Conservation (phyloP, 2,797 vertebrate species). For the Coendou prehensilis region DNA sequence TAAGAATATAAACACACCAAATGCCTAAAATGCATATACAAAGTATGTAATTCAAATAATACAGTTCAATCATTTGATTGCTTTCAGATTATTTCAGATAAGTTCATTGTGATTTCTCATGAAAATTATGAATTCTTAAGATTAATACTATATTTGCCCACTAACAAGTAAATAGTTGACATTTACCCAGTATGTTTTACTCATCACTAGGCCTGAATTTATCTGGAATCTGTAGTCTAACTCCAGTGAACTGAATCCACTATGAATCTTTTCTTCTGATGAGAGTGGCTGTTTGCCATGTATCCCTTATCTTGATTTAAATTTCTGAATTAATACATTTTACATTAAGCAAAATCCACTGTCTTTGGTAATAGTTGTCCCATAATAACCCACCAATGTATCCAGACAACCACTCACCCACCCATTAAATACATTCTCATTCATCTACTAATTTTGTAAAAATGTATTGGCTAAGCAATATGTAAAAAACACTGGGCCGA, state of each 20-base stretch:
- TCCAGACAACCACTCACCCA: too few relatives aligned
- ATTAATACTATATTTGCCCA: background rate
- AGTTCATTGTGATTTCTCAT: background rate
- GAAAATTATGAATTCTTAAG: background rate
- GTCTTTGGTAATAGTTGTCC: background rate
- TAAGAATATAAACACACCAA: background rate
- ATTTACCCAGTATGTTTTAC: too few relatives aligned
- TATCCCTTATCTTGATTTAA: background rate
- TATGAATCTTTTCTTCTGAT: background rate
- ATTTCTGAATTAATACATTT: background rate
- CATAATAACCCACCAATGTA: background rate
- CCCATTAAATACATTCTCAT: background rate
- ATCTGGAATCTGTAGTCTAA: background rate
- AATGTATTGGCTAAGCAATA: background rate
- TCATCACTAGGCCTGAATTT: background rate
- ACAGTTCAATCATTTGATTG: background rate
- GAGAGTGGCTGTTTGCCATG: background rate
- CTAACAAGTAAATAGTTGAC: background rate
- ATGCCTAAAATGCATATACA: background rate
- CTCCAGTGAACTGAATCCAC: rapidly evolving
- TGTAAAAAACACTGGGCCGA: background rate
- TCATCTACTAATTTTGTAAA: background rate
- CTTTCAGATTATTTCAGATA: background rate
- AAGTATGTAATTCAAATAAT: background rate
- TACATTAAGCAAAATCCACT: background rate